Evolutionary conservation across 2,797 vertebrate species (phyloP).

Genomic region (Mastacembelus armatus): DNA sequence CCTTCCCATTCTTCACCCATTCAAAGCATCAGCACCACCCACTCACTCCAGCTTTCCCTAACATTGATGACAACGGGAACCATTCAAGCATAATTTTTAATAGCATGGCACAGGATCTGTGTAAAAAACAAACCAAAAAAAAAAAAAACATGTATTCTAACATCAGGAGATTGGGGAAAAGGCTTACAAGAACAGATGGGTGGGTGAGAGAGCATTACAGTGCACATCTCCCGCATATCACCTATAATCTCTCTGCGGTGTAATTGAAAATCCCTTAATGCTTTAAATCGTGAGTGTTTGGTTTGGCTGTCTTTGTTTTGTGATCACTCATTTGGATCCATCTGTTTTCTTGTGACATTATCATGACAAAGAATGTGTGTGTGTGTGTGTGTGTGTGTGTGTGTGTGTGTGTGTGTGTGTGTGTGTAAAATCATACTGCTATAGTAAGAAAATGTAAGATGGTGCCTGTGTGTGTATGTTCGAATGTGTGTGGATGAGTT

Average conservation of each 20-base stretch:
- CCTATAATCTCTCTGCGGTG: conserved; percentile 26
- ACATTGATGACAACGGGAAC: conserved; percentile 65
- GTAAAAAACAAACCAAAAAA: too few species aligned
- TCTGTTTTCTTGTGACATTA: conserved; percentile 88
- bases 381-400: conserved; percentile 34
- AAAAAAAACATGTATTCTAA: conserved; percentile 57
- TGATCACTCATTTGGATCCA: conserved; percentile 81
- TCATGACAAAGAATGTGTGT: conserved; percentile 72
- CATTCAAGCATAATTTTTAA: conserved; percentile 73
- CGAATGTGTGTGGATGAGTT: conserved; percentile 36
- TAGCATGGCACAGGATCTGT: conserved; percentile 51
- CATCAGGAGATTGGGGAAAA: conserved; percentile 21
- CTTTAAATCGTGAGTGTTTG: conserved; percentile 68
- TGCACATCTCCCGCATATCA: conserved; percentile 27
- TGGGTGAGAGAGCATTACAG: conserved; percentile 33
- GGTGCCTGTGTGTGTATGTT: conserved; percentile 33
- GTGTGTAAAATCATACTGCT: too few species aligned
- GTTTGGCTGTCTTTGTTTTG: conserved; percentile 67
- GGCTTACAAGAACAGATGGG: conserved; percentile 6
- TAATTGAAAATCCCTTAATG: conserved; percentile 56
- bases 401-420: conserved; percentile 23
- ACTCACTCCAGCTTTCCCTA: conserved; percentile 60
- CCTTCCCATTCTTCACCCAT: conserved; percentile 52
- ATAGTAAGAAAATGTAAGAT: too few species aligned
- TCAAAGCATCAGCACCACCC: conserved; percentile 71